Base-by-base conservation (phyloP, 1,140 invertebrate genomes). In the Scaptomyza pallida region DNA sequence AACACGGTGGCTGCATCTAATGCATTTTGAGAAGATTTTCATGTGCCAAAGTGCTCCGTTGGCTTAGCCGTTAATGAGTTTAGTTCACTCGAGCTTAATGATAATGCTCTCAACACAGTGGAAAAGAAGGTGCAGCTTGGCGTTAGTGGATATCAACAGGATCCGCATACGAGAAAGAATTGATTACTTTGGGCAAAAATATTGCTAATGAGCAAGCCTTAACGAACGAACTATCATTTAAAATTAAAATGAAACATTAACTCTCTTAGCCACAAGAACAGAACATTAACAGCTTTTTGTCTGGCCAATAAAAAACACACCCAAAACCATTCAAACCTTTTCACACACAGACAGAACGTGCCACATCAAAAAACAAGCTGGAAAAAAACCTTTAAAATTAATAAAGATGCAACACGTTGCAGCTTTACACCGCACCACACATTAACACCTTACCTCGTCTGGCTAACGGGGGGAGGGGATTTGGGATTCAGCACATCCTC, bases 31-130 rank as follows among this genome's bases (percentile, higher is more conserved):
- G 15, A 45, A 52, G 55, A 71, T 67, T 37, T 44, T 16, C 21
- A 9, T 56, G 37, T 60, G 16, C 35, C 23, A 26, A 6, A 26
- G 23, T 26, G 2, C 23, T 26, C 23, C n/a, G n/a, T 26, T 26
- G 23, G 23, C 23, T 17, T 43, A 67, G 54, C 55, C 17, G 43
- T 63, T 70, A 77, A 83, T 83, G 61, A 72, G 61, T 54, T 57
- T 59, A 41, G 72, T 35, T 47, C 19, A 26, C 17, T 26, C 41
- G 44, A 16, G 23, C 41, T 59, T 56, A 61, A 72, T 72, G 75
- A 82, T 82, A 82, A 82, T 72, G 65, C 40, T n/a, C 43, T 15
- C 43, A 10, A 13, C n/a, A n/a, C n/a, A n/a, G n/a, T n/a, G n/a
- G n/a, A 35, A 30, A 6, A 16, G 40, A 19, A 16, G 13, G 50